Evolutionary conservation across 2,888 invertebrate genomes (phyloP).

Genomic region (Synanthedon vespiformis): DNA sequence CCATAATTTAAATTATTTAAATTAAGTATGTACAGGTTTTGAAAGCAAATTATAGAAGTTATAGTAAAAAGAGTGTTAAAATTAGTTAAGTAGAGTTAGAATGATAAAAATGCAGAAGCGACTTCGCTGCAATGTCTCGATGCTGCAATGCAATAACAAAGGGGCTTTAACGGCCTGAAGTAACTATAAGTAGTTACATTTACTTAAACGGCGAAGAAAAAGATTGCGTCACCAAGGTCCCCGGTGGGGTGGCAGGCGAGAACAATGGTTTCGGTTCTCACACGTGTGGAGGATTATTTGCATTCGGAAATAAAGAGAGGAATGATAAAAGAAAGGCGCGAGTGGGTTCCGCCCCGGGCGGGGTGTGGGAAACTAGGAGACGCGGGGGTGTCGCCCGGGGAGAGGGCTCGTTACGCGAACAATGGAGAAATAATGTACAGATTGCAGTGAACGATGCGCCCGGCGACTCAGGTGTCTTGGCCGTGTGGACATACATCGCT

Average conservation of each 20-base stretch:
- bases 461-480: conserved; percentile 66
- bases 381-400: conserved; percentile 32
- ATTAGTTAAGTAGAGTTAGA: no score
- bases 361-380: conserved; percentile 63
- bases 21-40: no score
- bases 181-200: conserved; percentile 39
- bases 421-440: conserved; percentile 72
- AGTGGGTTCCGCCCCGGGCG: conserved; percentile 66
- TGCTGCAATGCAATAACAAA: no score
- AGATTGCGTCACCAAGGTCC: conserved; percentile 70
- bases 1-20: no score
- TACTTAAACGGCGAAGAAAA: conserved; percentile 64
- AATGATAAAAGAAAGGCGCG: conserved; percentile 72
- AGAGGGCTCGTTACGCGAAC: conserved; percentile 69
- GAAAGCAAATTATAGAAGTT: no score
- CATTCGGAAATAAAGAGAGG: conserved; percentile 73
- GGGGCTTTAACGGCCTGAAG: no score
- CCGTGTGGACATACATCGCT: conserved; percentile 56
- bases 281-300: conserved; percentile 73
- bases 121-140: no score
- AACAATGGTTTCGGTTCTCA: conserved; percentile 73
- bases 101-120: no score
- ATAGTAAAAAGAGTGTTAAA: no score
- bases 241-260: conserved; percentile 60
- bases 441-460: conserved; percentile 72